Percentiles rank a stretch among this genome's conserved stretches.
phyloP scores from a whole-genome alignment of 2,888 invertebrate genomes.

The Cosmia trapezina region DNA sequence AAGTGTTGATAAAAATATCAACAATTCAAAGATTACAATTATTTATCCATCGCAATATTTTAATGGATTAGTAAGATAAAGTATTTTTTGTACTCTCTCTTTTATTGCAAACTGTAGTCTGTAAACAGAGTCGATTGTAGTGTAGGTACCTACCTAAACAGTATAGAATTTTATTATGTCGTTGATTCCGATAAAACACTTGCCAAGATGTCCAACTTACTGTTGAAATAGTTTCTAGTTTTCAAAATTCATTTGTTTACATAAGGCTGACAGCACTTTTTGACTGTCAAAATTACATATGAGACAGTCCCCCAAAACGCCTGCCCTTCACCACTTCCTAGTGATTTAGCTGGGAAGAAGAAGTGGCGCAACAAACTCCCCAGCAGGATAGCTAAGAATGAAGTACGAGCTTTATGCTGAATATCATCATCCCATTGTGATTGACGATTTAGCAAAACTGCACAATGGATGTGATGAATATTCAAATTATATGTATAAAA shows the following conservation, averaged over 20 bases:
- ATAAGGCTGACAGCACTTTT: not conserved
- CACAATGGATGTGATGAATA: not conserved
- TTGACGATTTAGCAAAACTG: not conserved
- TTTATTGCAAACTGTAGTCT: too few relatives aligned
- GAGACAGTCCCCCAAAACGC: not conserved
- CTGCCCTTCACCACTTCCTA: not conserved
- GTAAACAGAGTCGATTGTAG: not conserved
- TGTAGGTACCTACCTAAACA: too few relatives aligned
- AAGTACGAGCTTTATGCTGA: not conserved
- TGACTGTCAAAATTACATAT: not conserved
- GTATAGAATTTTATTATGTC: not conserved
- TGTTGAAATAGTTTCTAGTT: not conserved
- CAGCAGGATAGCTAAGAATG: not conserved
- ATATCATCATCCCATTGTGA: too few relatives aligned
- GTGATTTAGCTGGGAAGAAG: not conserved
- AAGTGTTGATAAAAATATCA: conserved; percentile 32
- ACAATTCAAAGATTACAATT: conserved; percentile 12
- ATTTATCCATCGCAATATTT: conserved; percentile 41
- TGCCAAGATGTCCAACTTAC: not conserved
- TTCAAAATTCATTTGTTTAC: not conserved
- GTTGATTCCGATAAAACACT: not conserved
- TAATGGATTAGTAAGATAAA: conserved; percentile 40
- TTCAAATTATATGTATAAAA: too few relatives aligned
- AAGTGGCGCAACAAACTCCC: not conserved
- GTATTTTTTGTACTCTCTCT: conserved; percentile 38